Evolutionary conservation across 1,140 invertebrate genomes (phyloP), one percentile per base, ranked within the genome.

Genomic region (Formica selysi): DNA sequence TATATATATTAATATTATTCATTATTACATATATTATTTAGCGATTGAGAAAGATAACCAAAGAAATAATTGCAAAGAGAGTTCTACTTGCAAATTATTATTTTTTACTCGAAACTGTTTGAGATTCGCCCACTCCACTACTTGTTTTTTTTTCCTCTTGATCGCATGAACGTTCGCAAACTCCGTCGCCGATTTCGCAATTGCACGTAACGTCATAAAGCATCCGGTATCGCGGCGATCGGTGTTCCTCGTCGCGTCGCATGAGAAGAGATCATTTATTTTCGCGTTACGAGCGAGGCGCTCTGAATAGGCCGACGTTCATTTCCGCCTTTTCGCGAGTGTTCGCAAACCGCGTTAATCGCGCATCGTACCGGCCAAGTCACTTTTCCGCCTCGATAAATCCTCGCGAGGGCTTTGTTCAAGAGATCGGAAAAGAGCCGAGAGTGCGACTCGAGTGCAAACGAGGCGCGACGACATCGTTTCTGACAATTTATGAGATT

Each of bases 311-410:
- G 73, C 57, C 73, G 73, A n/a, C 11, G 73, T 11, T 76, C 73
- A 76, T 76, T 76, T 76, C 73, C 73, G 73, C 54, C 54, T 76
- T 54, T 59, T 76, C n/a, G 51, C 71, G 32, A 38, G 71, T 32
- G 36, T 38, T 74, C 54, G 73, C 71, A 51, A 48, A 59, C 57
- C 71, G 71, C 54, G 73, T 76, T 76, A 76, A 76, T 76, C 73
- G 73, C 73, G 54, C 41, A 54, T 76, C 73, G 54, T 61, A 32
- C 29, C 54, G 26, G 54, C 73, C 73, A 32, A 61, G 73, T 76
- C 73, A 76, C 73, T 76, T 76, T 76, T 76, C 73, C 73, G 73
- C 54, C 32, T 59, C 54, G 73, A 76, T 76, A 76, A 76, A 76
- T 61, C 57, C 54, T 59, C 54, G 54, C 73, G 54, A 22, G 32